Evolutionary conservation across 2,888 invertebrate genomes (phyloP), one percentile per base, ranked within the genome.

Genomic region (Amaurobius ferox): DNA sequence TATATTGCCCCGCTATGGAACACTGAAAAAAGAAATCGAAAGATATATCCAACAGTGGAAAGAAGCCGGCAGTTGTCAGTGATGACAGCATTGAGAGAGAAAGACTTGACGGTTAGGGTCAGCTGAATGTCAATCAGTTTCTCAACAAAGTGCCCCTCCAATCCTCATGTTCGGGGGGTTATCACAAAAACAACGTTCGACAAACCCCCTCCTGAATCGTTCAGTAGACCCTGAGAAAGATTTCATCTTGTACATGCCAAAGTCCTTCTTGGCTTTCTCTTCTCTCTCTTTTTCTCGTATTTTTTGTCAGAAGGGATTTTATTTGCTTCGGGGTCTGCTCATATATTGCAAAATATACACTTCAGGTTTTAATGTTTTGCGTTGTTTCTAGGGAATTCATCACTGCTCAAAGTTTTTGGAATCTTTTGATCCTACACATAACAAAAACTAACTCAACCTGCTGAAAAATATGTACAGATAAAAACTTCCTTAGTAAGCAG

Each of bases 201-300:
- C 71, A 44, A 26, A 66, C 29, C 68, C 40, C 13, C 55, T 39
- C 11, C 64, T 73, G 30, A 80, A 80, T 80, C 80, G 66, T 73
- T 80, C 55, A 55, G 80, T 73, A 80, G 80, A 73, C 80, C 73
- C 67, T 55, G 73, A 70, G 81, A 74, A 81, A 81, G 81, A 81
- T 81, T 81, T 74, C 81, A 81, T 81, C 81, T 81, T 74, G 81
- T 74, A 81, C 70, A 74, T 68, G 74, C 68, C 81, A 74, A 55
- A 70, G 35, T 72, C 68, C 68, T 81, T 66, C 55, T 80, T 55
- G 67, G 55, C 74, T 74, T 68, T 62, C 72, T 61, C 61, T 74
- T 74, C 61, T 74, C 44, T 61, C 68, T 68, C 67, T 23, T 73
- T 81, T 74, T 62, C 39, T 26, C 23, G 40, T 67, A 39, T 55